A percentile compares a stretch with the other conserved stretches of the same genome.
Evolutionary conservation across 2,113 vertebrate species (phyloP).

Genomic region (Pseudopipra pipra): DNA sequence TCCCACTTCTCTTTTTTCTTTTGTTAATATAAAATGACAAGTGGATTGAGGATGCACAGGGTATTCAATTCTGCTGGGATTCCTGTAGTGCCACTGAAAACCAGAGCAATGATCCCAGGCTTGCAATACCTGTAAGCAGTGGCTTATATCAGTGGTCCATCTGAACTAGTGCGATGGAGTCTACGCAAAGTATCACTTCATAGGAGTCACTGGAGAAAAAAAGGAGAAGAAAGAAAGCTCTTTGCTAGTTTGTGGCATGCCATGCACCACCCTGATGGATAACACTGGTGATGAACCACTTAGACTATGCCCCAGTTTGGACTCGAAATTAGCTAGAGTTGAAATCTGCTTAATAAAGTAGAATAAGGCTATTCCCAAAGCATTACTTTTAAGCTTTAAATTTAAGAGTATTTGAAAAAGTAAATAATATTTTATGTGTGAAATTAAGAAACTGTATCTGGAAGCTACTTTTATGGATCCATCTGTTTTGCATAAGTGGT

Average conservation of each 20-base stretch:
- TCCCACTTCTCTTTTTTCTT: background rate
- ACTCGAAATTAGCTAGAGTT: background rate
- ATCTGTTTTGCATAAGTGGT: background rate
- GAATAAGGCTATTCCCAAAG: background rate
- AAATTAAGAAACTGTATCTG: background rate
- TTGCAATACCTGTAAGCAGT: background rate
- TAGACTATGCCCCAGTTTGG: background rate
- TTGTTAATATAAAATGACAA: background rate
- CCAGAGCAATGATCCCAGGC: background rate
- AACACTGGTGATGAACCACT: background rate
- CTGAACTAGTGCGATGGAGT: background rate
- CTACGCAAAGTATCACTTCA: background rate
- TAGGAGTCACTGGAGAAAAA: background rate
- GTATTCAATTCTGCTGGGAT: background rate
- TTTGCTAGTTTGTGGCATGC: background rate
- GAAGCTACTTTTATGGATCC: background rate
- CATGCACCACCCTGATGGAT: background rate
- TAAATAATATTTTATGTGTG: background rate
- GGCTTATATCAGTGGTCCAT: background rate
- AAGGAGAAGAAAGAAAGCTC: background rate
- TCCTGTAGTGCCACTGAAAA: background rate
- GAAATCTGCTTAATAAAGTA: background rate
- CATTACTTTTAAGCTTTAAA: background rate
- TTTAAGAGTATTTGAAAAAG: background rate
- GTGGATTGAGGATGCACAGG: background rate